A percentile compares a stretch with the other conserved stretches of the same genome.
Conservation (phyloP, 2,888 invertebrate species). For the Hyppa rectilinea region DNA sequence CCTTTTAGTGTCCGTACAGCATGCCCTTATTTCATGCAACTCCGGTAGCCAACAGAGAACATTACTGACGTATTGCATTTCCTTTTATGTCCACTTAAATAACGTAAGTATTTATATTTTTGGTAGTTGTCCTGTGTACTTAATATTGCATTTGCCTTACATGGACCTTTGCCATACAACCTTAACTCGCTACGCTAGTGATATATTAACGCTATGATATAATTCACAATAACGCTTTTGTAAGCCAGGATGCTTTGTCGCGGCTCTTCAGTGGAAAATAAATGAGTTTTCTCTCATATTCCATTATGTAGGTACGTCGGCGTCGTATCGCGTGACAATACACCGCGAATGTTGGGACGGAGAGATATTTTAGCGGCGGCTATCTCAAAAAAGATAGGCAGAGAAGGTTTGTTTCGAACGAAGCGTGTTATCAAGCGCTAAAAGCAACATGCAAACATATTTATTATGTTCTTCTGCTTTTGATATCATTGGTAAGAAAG, state of each 20-base stretch:
- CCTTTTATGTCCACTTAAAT: neutral
- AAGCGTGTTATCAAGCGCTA: neutral
- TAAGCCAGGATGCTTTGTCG: slow-evolving; percentile 55
- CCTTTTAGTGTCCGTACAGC: neutral
- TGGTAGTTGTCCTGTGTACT: neutral
- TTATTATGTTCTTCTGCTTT: neutral
- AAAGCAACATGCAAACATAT: neutral
- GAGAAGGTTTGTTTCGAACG: slow-evolving; percentile 12
- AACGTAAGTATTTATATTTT: neutral
- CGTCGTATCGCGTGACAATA: slow-evolving; percentile 49
- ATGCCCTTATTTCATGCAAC: neutral
- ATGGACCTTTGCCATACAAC: slow-evolving; percentile 4
- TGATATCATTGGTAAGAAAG: neutral
- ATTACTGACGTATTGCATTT: too few species aligned
- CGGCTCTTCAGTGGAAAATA: slow-evolving; percentile 59
- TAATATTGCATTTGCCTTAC: neutral
- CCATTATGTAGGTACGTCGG: slow-evolving; percentile 46
- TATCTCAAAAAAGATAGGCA: neutral
- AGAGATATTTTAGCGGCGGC: slow-evolving; percentile 30
- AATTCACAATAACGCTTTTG: slow-evolving; percentile 50
- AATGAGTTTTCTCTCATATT: slow-evolving; percentile 67
- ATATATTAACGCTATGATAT: slow-evolving; percentile 5
- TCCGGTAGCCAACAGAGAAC: too few species aligned
- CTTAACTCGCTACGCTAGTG: neutral
- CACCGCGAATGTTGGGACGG: slow-evolving; percentile 14